Evolutionary conservation across 2,888 invertebrate genomes (phyloP).

Genomic region (Dynastes maya): DNA sequence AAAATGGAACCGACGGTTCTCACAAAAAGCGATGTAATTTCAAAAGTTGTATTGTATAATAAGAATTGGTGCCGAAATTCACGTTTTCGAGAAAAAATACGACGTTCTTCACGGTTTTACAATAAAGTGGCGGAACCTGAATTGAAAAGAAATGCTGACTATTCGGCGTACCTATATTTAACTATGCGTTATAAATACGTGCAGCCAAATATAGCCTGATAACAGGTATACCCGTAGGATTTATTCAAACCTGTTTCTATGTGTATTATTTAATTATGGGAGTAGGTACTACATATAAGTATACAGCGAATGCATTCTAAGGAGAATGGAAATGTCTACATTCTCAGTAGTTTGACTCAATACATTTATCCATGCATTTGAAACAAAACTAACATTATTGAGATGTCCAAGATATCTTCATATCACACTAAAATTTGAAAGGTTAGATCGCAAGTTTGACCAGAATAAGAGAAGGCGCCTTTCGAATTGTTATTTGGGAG

Average conservation of each 20-base stretch:
- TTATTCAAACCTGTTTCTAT: neutral
- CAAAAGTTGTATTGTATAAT: slow-evolving; percentile 21
- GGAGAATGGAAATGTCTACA: neutral
- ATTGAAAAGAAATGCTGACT: neutral
- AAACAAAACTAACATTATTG: no score
- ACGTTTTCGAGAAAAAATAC: neutral
- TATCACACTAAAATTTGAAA: no score
- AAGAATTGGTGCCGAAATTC: neutral
- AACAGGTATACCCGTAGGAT: neutral
- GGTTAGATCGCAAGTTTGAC: no score
- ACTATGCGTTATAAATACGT: neutral
- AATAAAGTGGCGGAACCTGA: neutral
- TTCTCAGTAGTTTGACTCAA: no score
- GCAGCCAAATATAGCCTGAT: neutral
- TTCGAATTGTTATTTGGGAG: no score
- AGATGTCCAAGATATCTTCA: no score
- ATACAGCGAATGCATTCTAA: neutral
- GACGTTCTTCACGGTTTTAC: neutral
- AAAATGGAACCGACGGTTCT: slow-evolving; percentile 22
- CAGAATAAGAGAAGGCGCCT: no score
- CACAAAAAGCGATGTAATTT: slow-evolving; percentile 19
- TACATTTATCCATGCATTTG: no score
- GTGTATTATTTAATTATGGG: neutral
- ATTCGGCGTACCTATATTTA: neutral
- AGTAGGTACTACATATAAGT: neutral